Conservation (phyloP, 2,888 invertebrate genomes). For the Anthoptus insignis region DNA sequence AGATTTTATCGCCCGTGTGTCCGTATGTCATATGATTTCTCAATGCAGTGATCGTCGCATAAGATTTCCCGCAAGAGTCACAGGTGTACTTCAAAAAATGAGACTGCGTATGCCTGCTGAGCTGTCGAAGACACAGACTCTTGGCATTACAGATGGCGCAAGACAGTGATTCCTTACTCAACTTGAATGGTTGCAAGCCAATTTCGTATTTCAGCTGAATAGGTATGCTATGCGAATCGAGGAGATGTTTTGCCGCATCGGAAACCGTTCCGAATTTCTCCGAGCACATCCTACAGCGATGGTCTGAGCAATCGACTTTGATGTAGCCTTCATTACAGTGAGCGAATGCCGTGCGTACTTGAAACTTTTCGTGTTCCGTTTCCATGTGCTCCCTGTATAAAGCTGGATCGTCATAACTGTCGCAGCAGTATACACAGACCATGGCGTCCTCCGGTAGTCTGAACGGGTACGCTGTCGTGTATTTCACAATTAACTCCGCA, state of each 20-base stretch:
- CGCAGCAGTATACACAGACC: slow-evolving; percentile 80
- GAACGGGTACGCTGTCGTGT: slow-evolving; percentile 80
- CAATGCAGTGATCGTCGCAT: slow-evolving; percentile 68
- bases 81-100: slow-evolving; percentile 76
- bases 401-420: slow-evolving; percentile 66
- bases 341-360: slow-evolving; percentile 67
- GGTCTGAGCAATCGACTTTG: slow-evolving; percentile 73
- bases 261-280: slow-evolving; percentile 59
- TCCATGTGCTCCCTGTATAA: slow-evolving; percentile 73
- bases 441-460: slow-evolving; percentile 73
- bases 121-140: slow-evolving; percentile 64
- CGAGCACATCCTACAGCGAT: slow-evolving; percentile 70
- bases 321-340: slow-evolving; percentile 73
- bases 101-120: slow-evolving; percentile 73
- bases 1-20: slow-evolving; percentile 66
- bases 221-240: slow-evolving; percentile 61
- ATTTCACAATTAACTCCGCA: slow-evolving; percentile 78
- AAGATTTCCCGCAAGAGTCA: slow-evolving; percentile 76
- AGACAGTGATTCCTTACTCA: slow-evolving; percentile 63
- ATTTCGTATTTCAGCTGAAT: slow-evolving; percentile 61
- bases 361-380: slow-evolving; percentile 68
- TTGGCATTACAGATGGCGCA: slow-evolving; percentile 71
- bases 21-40: slow-evolving; percentile 68
- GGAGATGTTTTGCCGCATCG: slow-evolving; percentile 66
- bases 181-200: slow-evolving; percentile 72